phyloP scores from a whole-genome alignment of 1,140 invertebrate species.

The Drosophila santomea region DNA sequence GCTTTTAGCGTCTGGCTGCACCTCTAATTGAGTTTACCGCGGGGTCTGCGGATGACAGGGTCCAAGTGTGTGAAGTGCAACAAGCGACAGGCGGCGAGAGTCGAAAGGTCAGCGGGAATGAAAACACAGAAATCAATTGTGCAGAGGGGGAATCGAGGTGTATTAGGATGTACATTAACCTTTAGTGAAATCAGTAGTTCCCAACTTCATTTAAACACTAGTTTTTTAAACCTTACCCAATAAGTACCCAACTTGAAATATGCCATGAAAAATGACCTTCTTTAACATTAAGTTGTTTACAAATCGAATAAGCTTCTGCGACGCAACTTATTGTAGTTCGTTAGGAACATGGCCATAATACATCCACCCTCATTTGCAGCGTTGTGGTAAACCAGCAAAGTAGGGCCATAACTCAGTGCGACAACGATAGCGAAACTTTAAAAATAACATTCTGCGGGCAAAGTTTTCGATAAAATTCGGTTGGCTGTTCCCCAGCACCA shows the following conservation, averaged over 20 bases:
- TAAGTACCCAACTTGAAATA: too few species aligned
- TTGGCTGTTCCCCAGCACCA: conserved; percentile 4
- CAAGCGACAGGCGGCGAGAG: conserved; percentile 11
- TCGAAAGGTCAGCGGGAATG: conserved; percentile 23
- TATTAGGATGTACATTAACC: too few species aligned
- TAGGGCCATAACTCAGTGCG: conserved; percentile 17
- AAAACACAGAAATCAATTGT: conserved; percentile 3
- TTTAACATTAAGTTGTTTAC: not conserved
- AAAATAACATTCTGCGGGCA: conserved; percentile 28
- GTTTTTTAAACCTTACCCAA: too few species aligned
- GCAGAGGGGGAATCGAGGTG: not conserved
- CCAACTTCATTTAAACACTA: too few species aligned
- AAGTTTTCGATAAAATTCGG: conserved; percentile 47
- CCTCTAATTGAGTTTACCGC: conserved; percentile 54
- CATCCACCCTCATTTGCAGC: not conserved
- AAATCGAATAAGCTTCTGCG: not conserved
- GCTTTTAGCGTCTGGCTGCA: conserved; percentile 58
- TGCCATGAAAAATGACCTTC: too few species aligned
- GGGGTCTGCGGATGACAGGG: not conserved
- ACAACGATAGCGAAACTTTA: conserved; percentile 24
- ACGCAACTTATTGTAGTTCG: not conserved
- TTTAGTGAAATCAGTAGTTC: too few species aligned
- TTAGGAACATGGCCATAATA: too few species aligned
- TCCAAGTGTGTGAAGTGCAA: conserved; percentile 25
- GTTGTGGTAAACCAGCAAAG: not conserved